Base-by-base conservation (phyloP, 1,140 invertebrate species). In the Globodera ellingtonae region DNA sequence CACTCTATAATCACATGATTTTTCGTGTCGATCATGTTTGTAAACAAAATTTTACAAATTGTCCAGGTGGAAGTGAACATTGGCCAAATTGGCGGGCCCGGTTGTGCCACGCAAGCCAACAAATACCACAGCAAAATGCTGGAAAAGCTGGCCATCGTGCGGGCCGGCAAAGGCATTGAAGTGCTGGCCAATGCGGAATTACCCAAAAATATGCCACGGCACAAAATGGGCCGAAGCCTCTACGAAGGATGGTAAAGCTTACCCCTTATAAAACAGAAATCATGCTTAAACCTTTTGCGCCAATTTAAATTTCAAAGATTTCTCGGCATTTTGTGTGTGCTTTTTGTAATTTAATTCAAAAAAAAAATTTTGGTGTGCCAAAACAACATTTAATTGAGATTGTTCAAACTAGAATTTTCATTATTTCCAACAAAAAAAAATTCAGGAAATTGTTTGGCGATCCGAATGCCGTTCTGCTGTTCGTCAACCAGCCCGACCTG, bases 61-160 rank as follows among this genome's bases (percentile, higher is more conserved):
- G 72, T 77, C 79, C 69, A 98, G 92, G 94, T 98, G 84, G 96
- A 98, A 92, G 93, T 97, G 88, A 98, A 98, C 92, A 94, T 95
- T 84, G 96, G 98, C 89, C 94, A 96, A 71, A 93, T 95, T 46
- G 95, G 95, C 88, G 97, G 98, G 92, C 95, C 75, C 93, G 84
- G 95, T 95, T 90, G 92, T 98, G 84, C 93, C 94, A 80, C 92
- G 93, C 59, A 82, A 89, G 73, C 82, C 92, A 50, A 81, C 79
- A 72, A 73, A 89, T 76, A 78, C 4, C 46, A 67, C 21, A 47
- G 79, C n/a, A 78, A 79, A 44, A 67, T 72, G 24, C 70, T 84
- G 4, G 69, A 83, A 48, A 67, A 71, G 75, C 79, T 18, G 44
- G 82, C 82, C 71, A 77, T 67, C 47, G 48, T 77, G 48, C 75